Percentiles rank a stretch among this genome's conserved stretches.
Conservation (phyloP, 2,797 vertebrate species). For the Cygnus olor region DNA sequence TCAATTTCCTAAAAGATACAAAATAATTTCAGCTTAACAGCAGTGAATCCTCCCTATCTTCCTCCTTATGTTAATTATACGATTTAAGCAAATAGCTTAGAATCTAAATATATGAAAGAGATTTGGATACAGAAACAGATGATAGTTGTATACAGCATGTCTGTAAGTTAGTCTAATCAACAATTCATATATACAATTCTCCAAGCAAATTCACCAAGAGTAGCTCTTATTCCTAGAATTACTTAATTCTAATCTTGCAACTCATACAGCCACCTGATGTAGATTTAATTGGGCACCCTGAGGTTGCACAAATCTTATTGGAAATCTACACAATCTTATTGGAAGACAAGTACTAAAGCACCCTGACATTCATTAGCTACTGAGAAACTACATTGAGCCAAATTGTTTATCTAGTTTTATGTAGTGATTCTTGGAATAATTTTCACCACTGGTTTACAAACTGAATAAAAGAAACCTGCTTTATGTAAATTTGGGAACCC, state of each 20-base stretch:
- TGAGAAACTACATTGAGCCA: constrained; percentile 21
- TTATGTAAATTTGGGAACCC: constrained; percentile 41
- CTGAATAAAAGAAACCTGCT: constrained; percentile 47
- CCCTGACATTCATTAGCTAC: constrained; percentile 28
- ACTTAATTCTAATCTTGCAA: background rate
- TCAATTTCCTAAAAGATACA: background rate
- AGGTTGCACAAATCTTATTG: constrained; percentile 15
- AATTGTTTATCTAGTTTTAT: constrained; percentile 40
- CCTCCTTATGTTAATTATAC: background rate
- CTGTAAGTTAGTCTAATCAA: background rate
- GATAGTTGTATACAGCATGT: background rate
- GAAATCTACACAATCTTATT: background rate
- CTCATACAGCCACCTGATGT: background rate
- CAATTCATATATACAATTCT: background rate
- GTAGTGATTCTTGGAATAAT: constrained; percentile 43
- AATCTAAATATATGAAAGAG: background rate
- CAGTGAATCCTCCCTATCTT: background rate
- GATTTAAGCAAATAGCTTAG: background rate
- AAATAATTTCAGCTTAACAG: background rate
- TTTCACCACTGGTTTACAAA: constrained; percentile 51
- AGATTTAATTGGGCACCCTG: constrained; percentile 48
- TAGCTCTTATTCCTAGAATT: background rate
- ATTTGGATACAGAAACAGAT: background rate
- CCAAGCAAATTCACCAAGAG: background rate
- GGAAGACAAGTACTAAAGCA: constrained; percentile 23